A percentile compares a stretch with the other conserved stretches of the same genome.
Conservation (phyloP, 2,888 invertebrate species). For the Volucella inflata region DNA sequence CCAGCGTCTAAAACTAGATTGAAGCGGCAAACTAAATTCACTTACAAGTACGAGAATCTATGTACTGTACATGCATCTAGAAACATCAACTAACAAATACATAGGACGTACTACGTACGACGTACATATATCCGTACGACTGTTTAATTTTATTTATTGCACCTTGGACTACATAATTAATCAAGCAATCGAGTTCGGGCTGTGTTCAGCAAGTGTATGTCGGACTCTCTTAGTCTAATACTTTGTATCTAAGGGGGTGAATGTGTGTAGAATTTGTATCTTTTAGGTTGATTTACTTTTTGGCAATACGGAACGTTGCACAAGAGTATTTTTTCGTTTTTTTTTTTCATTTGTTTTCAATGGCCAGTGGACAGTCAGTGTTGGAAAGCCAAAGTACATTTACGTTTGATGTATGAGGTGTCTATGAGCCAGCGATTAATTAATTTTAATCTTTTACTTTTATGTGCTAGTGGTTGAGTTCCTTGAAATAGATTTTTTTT, state of each 20-base stretch:
- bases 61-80: too few species aligned
- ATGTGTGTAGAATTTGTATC: constrained; percentile 22
- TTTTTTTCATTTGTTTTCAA: background rate
- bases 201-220: background rate
- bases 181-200: constrained; percentile 42
- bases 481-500: background rate
- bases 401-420: constrained; percentile 1
- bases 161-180: constrained; percentile 72
- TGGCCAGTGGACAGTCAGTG: background rate
- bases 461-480: background rate
- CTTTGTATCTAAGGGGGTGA: background rate
- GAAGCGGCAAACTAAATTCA: background rate
- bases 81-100: too few species aligned
- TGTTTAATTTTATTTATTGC: constrained; percentile 64
- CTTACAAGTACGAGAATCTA: too few species aligned
- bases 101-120: constrained; percentile 6
- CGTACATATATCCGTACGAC: constrained; percentile 51
- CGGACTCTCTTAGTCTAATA: background rate
- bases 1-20: background rate
- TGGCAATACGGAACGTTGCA: constrained; percentile 31
- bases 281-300: constrained; percentile 42
- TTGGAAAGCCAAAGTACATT: too few species aligned
- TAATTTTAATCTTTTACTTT: background rate
- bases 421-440: background rate
- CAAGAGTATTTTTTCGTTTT: too few species aligned